Conservation (phyloP, 1,140 invertebrate genomes). For the Penaeus japonicus region DNA sequence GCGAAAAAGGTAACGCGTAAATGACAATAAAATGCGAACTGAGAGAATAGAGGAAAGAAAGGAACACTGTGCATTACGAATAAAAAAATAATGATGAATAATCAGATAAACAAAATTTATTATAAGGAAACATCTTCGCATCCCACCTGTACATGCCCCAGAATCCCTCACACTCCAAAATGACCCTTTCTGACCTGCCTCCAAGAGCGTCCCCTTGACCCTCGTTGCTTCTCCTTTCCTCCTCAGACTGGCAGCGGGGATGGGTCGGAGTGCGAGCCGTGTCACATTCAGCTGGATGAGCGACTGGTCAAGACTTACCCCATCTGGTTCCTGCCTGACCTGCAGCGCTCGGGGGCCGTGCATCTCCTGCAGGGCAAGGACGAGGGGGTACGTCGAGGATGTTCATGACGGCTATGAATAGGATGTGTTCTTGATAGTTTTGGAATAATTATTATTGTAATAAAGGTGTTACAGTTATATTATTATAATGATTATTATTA, state of each 20-base stretch:
- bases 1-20: too few relatives aligned
- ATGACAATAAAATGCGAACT: too few relatives aligned
- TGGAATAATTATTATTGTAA: not conserved
- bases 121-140: too few relatives aligned
- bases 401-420: not conserved
- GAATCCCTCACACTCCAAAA: too few relatives aligned
- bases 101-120: too few relatives aligned
- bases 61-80: too few relatives aligned
- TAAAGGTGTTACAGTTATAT: not conserved
- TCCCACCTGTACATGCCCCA: too few relatives aligned
- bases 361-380: conserved; percentile 92
- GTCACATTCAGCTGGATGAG: conserved; percentile 67
- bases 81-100: too few relatives aligned
- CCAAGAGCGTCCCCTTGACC: too few relatives aligned
- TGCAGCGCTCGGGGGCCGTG: conserved; percentile 88
- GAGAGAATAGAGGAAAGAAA: too few relatives aligned
- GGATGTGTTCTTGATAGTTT: not conserved
- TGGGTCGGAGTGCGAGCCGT: conserved; percentile 45
- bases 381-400: conserved; percentile 78
- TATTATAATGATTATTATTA: too few relatives aligned
- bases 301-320: conserved; percentile 88
- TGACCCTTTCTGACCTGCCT: too few relatives aligned
- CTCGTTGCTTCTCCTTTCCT: not conserved
- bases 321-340: conserved; percentile 94
- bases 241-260: conserved; percentile 37